These are phyloP conservation scores for Aphodius sticticus DNA, from an alignment of 2,888 invertebrate genomes.

Conservation along the genomic window DNA sequence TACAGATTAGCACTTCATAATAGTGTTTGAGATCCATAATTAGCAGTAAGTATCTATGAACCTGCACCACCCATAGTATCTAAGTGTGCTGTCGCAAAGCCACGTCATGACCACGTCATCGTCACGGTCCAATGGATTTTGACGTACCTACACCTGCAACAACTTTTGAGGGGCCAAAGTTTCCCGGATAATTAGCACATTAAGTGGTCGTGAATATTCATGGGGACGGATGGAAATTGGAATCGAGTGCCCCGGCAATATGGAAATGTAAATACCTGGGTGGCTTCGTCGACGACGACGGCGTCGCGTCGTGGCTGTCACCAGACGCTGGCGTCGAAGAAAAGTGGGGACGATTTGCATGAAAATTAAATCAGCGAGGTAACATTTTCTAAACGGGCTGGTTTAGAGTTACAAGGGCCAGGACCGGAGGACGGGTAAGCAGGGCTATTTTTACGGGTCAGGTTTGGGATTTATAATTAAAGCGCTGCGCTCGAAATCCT, in stretches of 20 bases:
- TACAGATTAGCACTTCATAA: no score
- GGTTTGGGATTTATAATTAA: slow-evolving; percentile 4
- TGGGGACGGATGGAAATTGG: slow-evolving; percentile 37
- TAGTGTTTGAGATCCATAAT: background rate
- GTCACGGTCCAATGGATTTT: slow-evolving; percentile 14
- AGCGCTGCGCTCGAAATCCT: background rate
- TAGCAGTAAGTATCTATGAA: background rate
- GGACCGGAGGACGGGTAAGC: background rate
- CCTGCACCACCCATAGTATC: background rate
- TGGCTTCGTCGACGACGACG: slow-evolving; percentile 29
- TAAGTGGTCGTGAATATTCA: slow-evolving; percentile 42
- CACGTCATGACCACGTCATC: background rate
- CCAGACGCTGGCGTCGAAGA: slow-evolving; percentile 35
- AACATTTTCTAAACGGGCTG: slow-evolving; percentile 35
- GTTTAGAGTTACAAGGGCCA: background rate
- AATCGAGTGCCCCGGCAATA: slow-evolving; percentile 38
- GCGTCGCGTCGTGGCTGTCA: slow-evolving; percentile 22
- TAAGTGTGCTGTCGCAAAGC: background rate
- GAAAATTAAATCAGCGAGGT: slow-evolving; percentile 37
- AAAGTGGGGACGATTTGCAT: slow-evolving; percentile 33
- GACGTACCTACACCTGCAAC: slow-evolving; percentile 33
- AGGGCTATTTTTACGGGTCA: background rate
- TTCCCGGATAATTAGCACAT: slow-evolving; percentile 42
- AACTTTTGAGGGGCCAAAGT: slow-evolving; percentile 35
- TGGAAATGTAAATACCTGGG: slow-evolving; percentile 39